Percentiles rank a stretch among this genome's conserved stretches.
Evolutionary conservation across 2,888 invertebrate genomes (phyloP).

Genomic region (Macropis europaea): DNA sequence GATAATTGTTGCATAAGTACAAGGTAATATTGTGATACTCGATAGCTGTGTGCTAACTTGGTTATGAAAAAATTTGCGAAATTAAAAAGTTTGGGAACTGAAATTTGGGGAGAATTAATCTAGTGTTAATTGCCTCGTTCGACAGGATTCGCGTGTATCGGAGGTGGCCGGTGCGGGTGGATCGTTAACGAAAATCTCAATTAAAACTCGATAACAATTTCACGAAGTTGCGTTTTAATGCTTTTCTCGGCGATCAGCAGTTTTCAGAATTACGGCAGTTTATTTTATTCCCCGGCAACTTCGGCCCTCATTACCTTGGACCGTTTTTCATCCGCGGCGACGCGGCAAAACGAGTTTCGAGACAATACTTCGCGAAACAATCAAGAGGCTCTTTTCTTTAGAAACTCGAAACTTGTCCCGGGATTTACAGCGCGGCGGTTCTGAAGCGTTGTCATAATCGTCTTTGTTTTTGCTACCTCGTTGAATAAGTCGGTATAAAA

Average conservation of each 20-base stretch:
- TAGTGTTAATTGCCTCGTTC: constrained; percentile 34
- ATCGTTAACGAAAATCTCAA: constrained; percentile 42
- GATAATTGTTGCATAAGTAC: too few species aligned
- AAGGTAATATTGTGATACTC: too few species aligned
- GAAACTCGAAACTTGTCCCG: constrained; percentile 50
- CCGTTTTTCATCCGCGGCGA: constrained; percentile 53
- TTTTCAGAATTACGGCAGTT: constrained; percentile 42
- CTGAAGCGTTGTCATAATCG: constrained; percentile 39
- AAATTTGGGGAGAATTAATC: too few species aligned
- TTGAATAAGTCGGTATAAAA: constrained; percentile 37
- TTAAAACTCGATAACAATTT: constrained; percentile 52
- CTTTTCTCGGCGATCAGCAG: constrained; percentile 31
- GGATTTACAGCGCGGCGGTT: constrained; percentile 40
- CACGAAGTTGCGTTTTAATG: constrained; percentile 45
- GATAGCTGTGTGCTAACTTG: too few species aligned
- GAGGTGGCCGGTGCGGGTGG: neutral
- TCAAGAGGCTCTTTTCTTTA: constrained; percentile 51
- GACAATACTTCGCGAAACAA: constrained; percentile 56
- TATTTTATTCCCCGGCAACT: constrained; percentile 49
- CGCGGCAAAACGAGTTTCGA: constrained; percentile 52
- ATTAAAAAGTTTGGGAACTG: too few species aligned
- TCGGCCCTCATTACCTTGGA: constrained; percentile 49
- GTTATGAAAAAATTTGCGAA: too few species aligned
- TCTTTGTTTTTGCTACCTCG: constrained; percentile 27
- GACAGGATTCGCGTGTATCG: constrained; percentile 7